These are phyloP conservation scores for Gallirallus australis DNA, from an alignment of 2,797 vertebrate genomes.

Conservation along the genomic window DNA sequence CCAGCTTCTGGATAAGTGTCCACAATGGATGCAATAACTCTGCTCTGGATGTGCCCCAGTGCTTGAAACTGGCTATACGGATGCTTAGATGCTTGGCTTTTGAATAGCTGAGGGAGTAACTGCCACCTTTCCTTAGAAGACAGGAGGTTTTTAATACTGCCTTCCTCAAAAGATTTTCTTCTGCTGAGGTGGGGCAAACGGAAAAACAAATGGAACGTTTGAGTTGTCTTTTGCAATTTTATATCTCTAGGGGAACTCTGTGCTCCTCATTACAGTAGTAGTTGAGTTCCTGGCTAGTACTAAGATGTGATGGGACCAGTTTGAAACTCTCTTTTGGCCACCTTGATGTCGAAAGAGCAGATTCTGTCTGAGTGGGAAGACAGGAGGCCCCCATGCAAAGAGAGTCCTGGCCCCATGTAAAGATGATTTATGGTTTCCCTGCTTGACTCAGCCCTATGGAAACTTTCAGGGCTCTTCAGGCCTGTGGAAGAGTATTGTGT, in stretches of 20 bases:
- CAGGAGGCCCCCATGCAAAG: neutral
- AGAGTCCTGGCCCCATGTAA: neutral
- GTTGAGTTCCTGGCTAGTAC: neutral
- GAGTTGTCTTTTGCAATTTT: neutral
- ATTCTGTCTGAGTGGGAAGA: neutral
- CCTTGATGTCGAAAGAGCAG: neutral
- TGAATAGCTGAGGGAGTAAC: neutral
- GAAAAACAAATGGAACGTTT: neutral
- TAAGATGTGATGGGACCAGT: neutral
- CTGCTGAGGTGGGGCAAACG: rapidly evolving
- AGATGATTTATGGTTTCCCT: neutral
- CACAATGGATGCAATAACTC: neutral
- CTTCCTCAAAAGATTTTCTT: neutral
- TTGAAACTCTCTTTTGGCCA: neutral
- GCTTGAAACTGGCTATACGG: neutral
- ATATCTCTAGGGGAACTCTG: neutral
- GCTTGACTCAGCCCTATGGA: neutral
- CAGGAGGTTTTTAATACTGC: neutral
- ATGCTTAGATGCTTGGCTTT: neutral
- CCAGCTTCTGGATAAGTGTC: neutral
- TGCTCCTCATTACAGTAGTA: neutral
- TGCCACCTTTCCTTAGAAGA: neutral
- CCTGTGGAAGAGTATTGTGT: neutral
- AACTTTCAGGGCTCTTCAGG: neutral
- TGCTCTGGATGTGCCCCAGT: neutral